Base-by-base conservation (phyloP, 1,140 invertebrate genomes). In the Drosophila mojavensis region DNA sequence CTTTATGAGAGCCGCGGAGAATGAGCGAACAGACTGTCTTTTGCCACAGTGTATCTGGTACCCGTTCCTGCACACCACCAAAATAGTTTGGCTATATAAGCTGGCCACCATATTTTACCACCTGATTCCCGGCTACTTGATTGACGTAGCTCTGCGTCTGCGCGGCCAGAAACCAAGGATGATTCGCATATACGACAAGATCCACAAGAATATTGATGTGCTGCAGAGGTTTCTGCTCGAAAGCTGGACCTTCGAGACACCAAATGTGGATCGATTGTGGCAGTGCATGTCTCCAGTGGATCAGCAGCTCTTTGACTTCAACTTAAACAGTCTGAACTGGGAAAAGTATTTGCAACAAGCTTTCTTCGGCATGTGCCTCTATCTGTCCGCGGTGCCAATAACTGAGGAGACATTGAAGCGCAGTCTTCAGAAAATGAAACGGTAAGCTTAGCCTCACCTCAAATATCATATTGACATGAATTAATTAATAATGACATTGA, bases 351-450 rank as follows among this genome's bases (percentile, higher is more conserved):
- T 95, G 3, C 77, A 92, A 7, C 91, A 91, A 17, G 94, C 95
- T 66, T 92, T 95, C 1, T 84, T 92, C 75, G 96, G 96, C 28
- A 91, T 95, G 26, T 92, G 96, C 41, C 92, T 94, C 4, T 96
- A 95, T 81, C 67, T 97, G 9, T 91, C 95, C 1, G 96, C 96
- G 59, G 96, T 97, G 51, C 94, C 95, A 61, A 81, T 94, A 1
- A 94, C 93, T 1, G 20, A 53, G 13, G 67, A 85, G 58, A 95
- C 95, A 1, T 75, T 96, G 26, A 93, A 94, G 3, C 15, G 28
- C 36, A 75, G n/a, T 10, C 41, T 1, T 0, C 48, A 63, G 30
- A n/a, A 45, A 3, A 11, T 26, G 0, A 43, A n/a, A 15, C 65
- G 71, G 81, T 80, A 58, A 3, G 68, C 54, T 30, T 13, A 3